Conservation (phyloP, 2,797 vertebrate genomes). For the Neomorphus geoffroyi region DNA sequence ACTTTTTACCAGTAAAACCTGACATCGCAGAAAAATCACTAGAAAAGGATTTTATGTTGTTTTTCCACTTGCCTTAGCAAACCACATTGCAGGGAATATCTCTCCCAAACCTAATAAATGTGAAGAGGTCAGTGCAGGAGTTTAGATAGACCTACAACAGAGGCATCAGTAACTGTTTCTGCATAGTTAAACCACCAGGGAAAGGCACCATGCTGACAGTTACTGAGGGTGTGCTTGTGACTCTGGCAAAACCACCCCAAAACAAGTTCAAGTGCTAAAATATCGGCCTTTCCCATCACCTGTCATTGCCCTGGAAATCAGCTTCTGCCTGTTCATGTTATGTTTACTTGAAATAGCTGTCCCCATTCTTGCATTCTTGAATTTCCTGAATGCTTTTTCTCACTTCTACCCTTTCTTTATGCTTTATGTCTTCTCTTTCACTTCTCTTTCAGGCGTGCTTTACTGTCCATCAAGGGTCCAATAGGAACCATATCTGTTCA, state of each 20-base stretch:
- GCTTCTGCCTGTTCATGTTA: background rate
- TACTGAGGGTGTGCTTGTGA: background rate
- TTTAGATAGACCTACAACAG: background rate
- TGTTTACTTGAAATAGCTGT: background rate
- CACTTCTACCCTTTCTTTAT: background rate
- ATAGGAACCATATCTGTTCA: background rate
- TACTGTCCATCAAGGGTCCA: background rate
- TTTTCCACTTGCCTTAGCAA: background rate
- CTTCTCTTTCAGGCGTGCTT: background rate
- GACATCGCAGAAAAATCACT: background rate
- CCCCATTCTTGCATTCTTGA: background rate
- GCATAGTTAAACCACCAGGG: background rate
- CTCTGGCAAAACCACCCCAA: background rate
- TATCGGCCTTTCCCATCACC: background rate
- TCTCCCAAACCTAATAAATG: background rate
- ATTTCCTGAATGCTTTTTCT: background rate
- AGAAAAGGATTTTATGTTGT: background rate
- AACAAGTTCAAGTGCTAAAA: background rate
- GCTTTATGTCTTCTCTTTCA: background rate
- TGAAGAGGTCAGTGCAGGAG: background rate
- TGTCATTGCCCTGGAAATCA: background rate
- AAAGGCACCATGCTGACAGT: background rate
- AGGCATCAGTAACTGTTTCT: background rate
- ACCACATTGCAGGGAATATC: background rate
- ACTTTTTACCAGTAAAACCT: background rate